phyloP scores from a whole-genome alignment of 2,888 invertebrate genomes.

The Amiota communis region DNA sequence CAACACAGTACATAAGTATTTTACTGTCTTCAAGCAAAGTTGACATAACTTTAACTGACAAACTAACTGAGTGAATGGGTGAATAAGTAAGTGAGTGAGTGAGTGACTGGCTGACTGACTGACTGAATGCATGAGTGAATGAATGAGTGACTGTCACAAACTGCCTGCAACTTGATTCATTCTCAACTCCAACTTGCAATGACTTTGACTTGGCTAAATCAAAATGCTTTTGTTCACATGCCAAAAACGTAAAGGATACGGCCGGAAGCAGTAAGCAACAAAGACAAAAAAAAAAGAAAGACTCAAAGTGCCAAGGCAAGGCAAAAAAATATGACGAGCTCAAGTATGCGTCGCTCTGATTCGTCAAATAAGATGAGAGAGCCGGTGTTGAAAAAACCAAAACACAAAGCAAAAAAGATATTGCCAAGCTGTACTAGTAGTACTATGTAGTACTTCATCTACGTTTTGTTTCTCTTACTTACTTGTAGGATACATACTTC shows the following conservation, averaged over 20 bases:
- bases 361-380: background rate
- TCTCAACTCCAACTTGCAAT: background rate
- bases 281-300: background rate
- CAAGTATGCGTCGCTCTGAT: constrained; percentile 55
- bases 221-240: constrained; percentile 19
- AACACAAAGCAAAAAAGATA: background rate
- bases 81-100: constrained; percentile 48
- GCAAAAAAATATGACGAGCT: constrained; percentile 60
- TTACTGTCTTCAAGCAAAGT: too few relatives aligned
- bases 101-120: constrained; percentile 37
- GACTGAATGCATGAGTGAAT: background rate
- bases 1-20: background rate
- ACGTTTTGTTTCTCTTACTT: constrained; percentile 8
- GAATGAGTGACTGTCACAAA: constrained; percentile 54
- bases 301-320: constrained; percentile 15
- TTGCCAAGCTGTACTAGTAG: too few relatives aligned
- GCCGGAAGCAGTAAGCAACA: background rate
- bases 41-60: too few relatives aligned
- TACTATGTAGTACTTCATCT: background rate
- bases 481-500: background rate
- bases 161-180: background rate
- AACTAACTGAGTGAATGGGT: too few relatives aligned
- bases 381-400: background rate
- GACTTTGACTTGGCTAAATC: constrained; percentile 12
- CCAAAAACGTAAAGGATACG: background rate